Evolutionary conservation across 1,140 invertebrate species (phyloP).

Genomic region (Teleogryllus occipitalis): DNA sequence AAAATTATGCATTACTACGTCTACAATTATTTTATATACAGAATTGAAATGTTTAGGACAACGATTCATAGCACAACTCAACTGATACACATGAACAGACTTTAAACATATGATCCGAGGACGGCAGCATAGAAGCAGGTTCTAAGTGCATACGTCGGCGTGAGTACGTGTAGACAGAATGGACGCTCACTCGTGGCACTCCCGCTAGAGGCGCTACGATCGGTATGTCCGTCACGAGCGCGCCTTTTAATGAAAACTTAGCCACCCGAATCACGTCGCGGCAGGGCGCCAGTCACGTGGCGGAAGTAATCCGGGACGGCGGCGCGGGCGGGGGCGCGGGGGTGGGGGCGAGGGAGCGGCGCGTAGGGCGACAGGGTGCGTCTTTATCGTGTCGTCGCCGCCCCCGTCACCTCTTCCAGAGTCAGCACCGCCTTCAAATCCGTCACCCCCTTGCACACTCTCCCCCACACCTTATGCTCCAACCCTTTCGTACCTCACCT

Average conservation of each 20-base stretch:
- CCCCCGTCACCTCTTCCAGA: background rate
- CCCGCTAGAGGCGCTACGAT: background rate
- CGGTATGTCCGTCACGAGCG: constrained; percentile 2
- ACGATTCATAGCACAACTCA: too few relatives aligned
- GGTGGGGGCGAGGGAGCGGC: background rate
- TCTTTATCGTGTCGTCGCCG: background rate
- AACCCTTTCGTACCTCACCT: too few relatives aligned
- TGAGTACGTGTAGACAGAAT: too few relatives aligned
- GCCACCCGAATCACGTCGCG: background rate
- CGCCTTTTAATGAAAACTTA: constrained; percentile 5
- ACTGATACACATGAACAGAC: too few relatives aligned
- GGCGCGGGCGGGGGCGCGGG: too few relatives aligned
- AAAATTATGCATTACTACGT: too few relatives aligned
- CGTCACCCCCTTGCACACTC: background rate
- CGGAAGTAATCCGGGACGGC: background rate
- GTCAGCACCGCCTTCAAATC: background rate
- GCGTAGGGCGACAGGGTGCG: background rate
- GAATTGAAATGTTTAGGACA: too few relatives aligned
- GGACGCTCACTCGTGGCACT: background rate
- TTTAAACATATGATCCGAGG: too few relatives aligned
- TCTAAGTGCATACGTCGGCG: too few relatives aligned
- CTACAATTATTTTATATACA: too few relatives aligned
- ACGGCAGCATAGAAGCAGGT: too few relatives aligned
- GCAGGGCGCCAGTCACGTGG: background rate
- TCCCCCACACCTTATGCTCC: background rate